Conservation (phyloP, 1,140 invertebrate species). For the Onthophagus taurus region DNA sequence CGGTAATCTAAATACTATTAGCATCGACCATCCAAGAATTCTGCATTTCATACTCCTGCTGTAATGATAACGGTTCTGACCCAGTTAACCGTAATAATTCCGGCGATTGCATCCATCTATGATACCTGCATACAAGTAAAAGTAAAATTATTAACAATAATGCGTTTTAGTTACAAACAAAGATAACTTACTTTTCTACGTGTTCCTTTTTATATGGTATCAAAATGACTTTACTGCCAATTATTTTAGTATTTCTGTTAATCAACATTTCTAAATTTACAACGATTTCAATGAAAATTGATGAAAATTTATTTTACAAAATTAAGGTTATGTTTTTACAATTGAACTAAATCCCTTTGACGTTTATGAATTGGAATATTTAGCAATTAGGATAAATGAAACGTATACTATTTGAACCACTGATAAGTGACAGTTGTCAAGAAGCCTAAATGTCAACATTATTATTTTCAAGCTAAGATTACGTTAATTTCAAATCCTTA, state of each 20-base stretch:
- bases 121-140: conserved; percentile 54
- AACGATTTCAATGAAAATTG: too few relatives aligned
- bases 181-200: conserved; percentile 51
- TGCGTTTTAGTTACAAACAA: conserved; percentile 3
- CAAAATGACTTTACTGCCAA: conserved; percentile 51
- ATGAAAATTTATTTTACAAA: too few relatives aligned
- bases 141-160: conserved; percentile 9
- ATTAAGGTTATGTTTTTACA: too few relatives aligned
- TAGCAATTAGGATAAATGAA: too few relatives aligned
- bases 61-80: conserved; percentile 74
- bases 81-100: conserved; percentile 76
- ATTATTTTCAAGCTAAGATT: too few relatives aligned
- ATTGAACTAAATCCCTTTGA: too few relatives aligned
- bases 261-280: conserved; percentile 41
- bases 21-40: conserved; percentile 73
- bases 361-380: too few relatives aligned
- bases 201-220: conserved; percentile 61
- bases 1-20: conserved; percentile 53
- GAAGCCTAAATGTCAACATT: too few relatives aligned
- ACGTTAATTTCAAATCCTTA: too few relatives aligned
- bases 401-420: too few relatives aligned
- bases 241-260: conserved; percentile 50
- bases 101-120: conserved; percentile 84
- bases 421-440: too few relatives aligned
- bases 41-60: conserved; percentile 90